Percentiles rank a stretch among this genome's conserved stretches.
phyloP scores from a whole-genome alignment of 2,113 vertebrate species.

The Larimichthys crocea region DNA sequence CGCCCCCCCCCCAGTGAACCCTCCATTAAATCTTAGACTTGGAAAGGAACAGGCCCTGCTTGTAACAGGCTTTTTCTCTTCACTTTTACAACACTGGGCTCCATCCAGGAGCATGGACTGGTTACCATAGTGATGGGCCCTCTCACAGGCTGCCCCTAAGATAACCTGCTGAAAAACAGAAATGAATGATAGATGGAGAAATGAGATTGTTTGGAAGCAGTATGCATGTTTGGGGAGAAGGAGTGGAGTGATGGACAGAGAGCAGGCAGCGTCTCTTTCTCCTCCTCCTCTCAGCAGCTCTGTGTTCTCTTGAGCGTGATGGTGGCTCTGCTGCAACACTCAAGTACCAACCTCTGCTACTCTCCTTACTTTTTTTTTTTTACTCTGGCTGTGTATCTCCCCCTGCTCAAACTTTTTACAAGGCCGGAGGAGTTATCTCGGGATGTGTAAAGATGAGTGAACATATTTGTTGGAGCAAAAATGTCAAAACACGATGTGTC shows the following conservation, averaged over 20 bases:
- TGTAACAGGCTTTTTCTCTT: conserved; percentile 48
- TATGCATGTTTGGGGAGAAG: conserved; percentile 55
- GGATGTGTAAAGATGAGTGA: conserved; percentile 39
- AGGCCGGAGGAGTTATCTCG: conserved; percentile 35
- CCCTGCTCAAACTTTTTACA: conserved; percentile 38
- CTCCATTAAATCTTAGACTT: conserved; percentile 67
- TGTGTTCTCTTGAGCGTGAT: conserved; percentile 24
- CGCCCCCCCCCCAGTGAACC: conserved; percentile 15
- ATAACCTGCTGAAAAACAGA: conserved; percentile 69
- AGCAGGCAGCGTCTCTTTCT: conserved; percentile 39
- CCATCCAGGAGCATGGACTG: conserved; percentile 63
- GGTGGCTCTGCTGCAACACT: neutral
- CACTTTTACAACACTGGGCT: conserved; percentile 74
- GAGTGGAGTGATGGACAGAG: conserved; percentile 64
- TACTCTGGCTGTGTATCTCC: neutral
- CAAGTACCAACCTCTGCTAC: conserved; percentile 32
- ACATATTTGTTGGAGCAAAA: conserved; percentile 46
- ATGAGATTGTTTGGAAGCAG: conserved; percentile 64
- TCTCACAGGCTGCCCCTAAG: conserved; percentile 53
- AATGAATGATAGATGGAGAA: conserved; percentile 62
- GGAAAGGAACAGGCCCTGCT: conserved; percentile 46
- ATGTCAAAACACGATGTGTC: conserved; percentile 47
- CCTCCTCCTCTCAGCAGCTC: conserved; percentile 45
- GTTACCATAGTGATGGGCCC: conserved; percentile 60
- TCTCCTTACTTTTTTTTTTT: neutral